Evolutionary conservation across 2,113 vertebrate genomes (phyloP).

Genomic region (Cardinalis cardinalis): DNA sequence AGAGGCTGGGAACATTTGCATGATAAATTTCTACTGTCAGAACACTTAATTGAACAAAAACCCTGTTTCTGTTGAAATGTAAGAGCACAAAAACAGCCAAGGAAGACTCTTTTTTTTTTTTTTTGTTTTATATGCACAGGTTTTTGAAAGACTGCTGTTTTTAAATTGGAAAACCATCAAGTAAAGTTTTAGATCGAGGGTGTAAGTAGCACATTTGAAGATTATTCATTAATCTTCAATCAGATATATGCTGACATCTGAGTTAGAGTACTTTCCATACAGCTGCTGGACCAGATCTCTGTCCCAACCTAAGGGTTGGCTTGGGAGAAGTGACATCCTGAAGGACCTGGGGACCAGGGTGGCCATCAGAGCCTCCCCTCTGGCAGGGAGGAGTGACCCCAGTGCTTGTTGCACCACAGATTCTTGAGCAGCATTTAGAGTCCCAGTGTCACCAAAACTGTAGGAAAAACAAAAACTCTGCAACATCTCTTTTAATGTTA

Average conservation of each 20-base stretch:
- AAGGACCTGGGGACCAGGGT: neutral
- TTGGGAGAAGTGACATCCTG: neutral
- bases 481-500: rapidly evolving
- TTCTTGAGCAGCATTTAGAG: neutral
- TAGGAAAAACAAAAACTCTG: rapidly evolving
- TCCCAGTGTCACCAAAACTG: neutral
- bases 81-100: neutral
- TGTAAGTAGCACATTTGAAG: neutral
- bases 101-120: neutral
- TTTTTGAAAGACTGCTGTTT: neutral
- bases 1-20: neutral
- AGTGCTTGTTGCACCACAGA: neutral
- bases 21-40: neutral
- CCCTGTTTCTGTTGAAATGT: neutral
- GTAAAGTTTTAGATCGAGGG: neutral
- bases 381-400: neutral
- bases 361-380: neutral
- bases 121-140: neutral
- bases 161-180: neutral
- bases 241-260: neutral
- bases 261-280: neutral
- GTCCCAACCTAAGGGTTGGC: rapidly evolving
- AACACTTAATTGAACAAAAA: neutral
- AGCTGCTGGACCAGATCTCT: neutral
- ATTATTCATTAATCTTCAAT: neutral